phyloP scores from a whole-genome alignment of 2,113 vertebrate species.

The Centropus bengalensis region DNA sequence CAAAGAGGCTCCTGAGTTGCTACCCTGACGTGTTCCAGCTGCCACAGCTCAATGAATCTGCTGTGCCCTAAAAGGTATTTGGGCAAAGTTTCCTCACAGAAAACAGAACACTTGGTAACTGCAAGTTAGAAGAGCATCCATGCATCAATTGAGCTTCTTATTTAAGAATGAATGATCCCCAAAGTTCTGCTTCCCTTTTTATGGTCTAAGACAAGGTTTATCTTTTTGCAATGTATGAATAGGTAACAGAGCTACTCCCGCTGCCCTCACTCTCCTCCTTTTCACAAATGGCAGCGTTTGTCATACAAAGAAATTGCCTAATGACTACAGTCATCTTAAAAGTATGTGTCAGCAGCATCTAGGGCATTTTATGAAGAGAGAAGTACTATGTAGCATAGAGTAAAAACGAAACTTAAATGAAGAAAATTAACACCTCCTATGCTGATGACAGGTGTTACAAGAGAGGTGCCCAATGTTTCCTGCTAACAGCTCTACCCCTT shows the following conservation, averaged over 20 bases:
- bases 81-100: not conserved
- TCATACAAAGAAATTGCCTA: not conserved
- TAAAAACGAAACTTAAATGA: not conserved
- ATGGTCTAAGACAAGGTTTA: too few relatives aligned
- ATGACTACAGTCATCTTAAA: not conserved
- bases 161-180: not conserved
- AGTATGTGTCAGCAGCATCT: not conserved
- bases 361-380: not conserved
- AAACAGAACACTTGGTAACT: not conserved
- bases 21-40: not conserved
- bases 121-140: not conserved
- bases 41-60: not conserved
- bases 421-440: not conserved
- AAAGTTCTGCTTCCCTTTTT: not conserved
- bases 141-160: not conserved
- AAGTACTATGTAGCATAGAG: not conserved
- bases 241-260: fast-evolving
- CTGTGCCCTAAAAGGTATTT: not conserved
- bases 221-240: not conserved
- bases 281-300: not conserved
- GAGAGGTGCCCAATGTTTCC: not conserved
- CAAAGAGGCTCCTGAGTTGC: not conserved
- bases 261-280: not conserved
- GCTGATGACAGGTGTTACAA: not conserved
- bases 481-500: not conserved